phyloP scores from a whole-genome alignment of 2,113 vertebrate genomes.

The Gopherus flavomarginatus region DNA sequence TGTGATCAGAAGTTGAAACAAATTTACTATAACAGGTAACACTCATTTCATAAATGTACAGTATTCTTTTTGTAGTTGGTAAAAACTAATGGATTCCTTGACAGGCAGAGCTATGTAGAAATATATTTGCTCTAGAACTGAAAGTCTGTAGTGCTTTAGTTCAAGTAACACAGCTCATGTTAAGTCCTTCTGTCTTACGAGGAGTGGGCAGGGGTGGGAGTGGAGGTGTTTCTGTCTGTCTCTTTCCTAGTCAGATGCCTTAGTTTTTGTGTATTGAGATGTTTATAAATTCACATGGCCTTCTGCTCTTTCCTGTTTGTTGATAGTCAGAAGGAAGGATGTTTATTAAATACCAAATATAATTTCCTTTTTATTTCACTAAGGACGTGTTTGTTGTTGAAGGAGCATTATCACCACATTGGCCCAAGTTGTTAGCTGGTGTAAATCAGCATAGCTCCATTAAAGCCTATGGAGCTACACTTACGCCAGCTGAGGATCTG shows the following conservation, averaged over 20 bases:
- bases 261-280: not conserved
- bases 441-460: constrained; percentile 14
- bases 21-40: constrained; percentile 35
- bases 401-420: not conserved
- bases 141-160: not conserved
- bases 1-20: not conserved
- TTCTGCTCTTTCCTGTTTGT: constrained; percentile 12
- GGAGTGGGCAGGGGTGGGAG: not conserved
- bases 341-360: not conserved
- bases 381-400: not conserved
- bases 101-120: not conserved
- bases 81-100: not conserved
- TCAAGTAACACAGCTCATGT: fast-evolving
- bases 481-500: not conserved
- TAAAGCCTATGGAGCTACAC: not conserved
- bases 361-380: constrained; percentile 1
- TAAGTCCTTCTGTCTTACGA: not conserved
- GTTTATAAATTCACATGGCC: not conserved
- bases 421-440: not conserved
- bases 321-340: constrained; percentile 13
- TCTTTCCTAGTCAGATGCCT: not conserved
- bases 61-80: constrained; percentile 16
- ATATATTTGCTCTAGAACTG: not conserved
- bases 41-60: not conserved
- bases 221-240: not conserved